Evolutionary conservation across 1,140 invertebrate genomes (phyloP).

Genomic region (Panonychus citri): DNA sequence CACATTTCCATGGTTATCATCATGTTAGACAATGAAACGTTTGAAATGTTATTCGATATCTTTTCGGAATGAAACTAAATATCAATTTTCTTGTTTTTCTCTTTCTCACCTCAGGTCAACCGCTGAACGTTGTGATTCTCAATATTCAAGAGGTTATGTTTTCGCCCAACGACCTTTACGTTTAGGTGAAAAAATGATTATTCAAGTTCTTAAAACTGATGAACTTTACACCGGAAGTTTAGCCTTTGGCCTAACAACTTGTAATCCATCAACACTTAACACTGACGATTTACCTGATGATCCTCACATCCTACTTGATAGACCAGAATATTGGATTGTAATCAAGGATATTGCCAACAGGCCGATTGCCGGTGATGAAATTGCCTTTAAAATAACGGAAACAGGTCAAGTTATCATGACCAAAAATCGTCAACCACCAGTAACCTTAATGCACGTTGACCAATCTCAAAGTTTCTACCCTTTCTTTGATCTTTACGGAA

Average conservation of each 20-base stretch:
- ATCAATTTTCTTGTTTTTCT: background rate
- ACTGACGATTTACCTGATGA: slow-evolving; percentile 65
- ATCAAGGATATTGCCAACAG: slow-evolving; percentile 67
- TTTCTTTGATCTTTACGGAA: slow-evolving; percentile 86
- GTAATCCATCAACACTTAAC: slow-evolving; percentile 48
- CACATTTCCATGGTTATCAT: too few species aligned
- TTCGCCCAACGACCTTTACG: slow-evolving; percentile 62
- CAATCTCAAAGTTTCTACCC: slow-evolving; percentile 67
- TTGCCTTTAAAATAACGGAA: slow-evolving; percentile 58
- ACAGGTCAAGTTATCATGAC: slow-evolving; percentile 65
- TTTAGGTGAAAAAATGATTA: slow-evolving; percentile 59
- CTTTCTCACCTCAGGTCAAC: slow-evolving; percentile 30
- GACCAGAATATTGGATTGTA: slow-evolving; percentile 93
- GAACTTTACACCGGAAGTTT: slow-evolving; percentile 61
- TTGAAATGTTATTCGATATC: too few species aligned
- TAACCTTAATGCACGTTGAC: slow-evolving; percentile 80
- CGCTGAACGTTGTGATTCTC: slow-evolving; percentile 50
- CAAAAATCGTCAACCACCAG: slow-evolving; percentile 52
- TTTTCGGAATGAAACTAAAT: too few species aligned
- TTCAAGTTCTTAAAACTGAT: slow-evolving; percentile 61
- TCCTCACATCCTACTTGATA: slow-evolving; percentile 65
- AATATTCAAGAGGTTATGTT: slow-evolving; percentile 83
- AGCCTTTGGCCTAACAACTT: slow-evolving; percentile 74
- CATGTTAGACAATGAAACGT: too few species aligned
- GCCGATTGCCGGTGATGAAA: slow-evolving; percentile 60